phyloP scores from a whole-genome alignment of 2,797 vertebrate genomes.

The Anguilla obscura region DNA sequence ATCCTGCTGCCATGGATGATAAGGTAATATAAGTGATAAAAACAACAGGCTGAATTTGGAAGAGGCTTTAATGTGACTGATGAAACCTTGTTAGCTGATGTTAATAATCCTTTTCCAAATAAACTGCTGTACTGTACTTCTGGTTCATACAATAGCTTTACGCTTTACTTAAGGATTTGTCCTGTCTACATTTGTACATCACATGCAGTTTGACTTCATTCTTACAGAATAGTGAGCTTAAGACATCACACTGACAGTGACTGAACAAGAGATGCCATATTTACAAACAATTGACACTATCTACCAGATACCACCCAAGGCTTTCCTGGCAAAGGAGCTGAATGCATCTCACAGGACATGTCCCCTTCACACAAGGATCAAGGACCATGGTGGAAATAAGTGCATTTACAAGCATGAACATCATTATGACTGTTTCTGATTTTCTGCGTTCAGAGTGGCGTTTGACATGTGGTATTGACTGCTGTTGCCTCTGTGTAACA shows the following conservation, averaged over 20 bases:
- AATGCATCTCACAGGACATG: constrained; percentile 21
- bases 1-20: constrained; percentile 72
- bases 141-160: constrained; percentile 39
- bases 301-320: constrained; percentile 26
- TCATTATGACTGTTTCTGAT: neutral
- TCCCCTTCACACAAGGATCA: neutral
- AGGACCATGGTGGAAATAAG: neutral
- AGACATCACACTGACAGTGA: constrained; percentile 46
- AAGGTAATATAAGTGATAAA: constrained; percentile 69
- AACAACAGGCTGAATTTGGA: constrained; percentile 67
- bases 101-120: constrained; percentile 72
- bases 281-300: constrained; percentile 38
- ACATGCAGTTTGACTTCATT: constrained; percentile 43
- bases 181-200: constrained; percentile 47
- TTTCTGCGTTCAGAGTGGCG: neutral
- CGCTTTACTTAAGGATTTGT: constrained; percentile 47
- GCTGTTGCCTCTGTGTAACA: neutral
- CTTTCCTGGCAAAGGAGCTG: neutral
- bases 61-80: constrained; percentile 68
- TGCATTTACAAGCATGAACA: neutral
- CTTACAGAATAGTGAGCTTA: constrained; percentile 49
- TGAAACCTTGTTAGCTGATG: constrained; percentile 55
- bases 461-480: neutral
- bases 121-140: constrained; percentile 56
- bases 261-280: constrained; percentile 54